Evolutionary conservation across 2,888 invertebrate genomes (phyloP), one percentile per base, ranked within the genome.

Genomic region (Germaria angustata): DNA sequence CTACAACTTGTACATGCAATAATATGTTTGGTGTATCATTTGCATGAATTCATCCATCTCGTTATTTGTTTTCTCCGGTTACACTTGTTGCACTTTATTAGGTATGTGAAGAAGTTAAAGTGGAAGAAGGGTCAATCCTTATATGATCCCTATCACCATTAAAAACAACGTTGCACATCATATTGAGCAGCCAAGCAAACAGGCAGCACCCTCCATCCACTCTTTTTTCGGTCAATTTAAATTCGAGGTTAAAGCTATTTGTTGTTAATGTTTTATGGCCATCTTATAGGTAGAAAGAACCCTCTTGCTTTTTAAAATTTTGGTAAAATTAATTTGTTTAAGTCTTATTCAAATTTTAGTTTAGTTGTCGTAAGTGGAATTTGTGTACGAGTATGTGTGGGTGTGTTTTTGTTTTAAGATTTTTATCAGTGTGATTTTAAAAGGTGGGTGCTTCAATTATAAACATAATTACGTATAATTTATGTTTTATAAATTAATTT

Each of bases 351-450:
- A 61, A 76, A 76, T 72, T 76, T 15, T 11, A 55, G 24, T 15
- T 46, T 46, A 61, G 59, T 76, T 49, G 44, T 17, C 44, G 15
- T 32, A 32, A 13, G 6, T 2, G 17, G 32, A 49, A 22, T 20
- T 17, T n/a, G n/a, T n/a, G n/a, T n/a, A n/a, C n/a, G n/a, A n/a
- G n/a, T n/a, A n/a, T n/a, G n/a, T n/a, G n/a, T n/a, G n/a, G n/a
- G n/a, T n/a, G n/a, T n/a, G n/a, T n/a, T n/a, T 17, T 15, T 11
- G 44, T 17, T n/a, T 49, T 24, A 61, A 46, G 81, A 81, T 81
- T 73, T 63, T 55, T 73, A 78, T 81, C 68, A 68, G 86, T 87
- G 86, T 85, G 85, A 85, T 84, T 49, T 81, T 77, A 78, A 78
- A 72, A 83, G 66, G 84, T 80, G 85, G 80, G 87, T 81, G 85